Evolutionary conservation across 2,797 vertebrate genomes (phyloP).

Genomic region (Poeciliopsis paucimaculata): DNA sequence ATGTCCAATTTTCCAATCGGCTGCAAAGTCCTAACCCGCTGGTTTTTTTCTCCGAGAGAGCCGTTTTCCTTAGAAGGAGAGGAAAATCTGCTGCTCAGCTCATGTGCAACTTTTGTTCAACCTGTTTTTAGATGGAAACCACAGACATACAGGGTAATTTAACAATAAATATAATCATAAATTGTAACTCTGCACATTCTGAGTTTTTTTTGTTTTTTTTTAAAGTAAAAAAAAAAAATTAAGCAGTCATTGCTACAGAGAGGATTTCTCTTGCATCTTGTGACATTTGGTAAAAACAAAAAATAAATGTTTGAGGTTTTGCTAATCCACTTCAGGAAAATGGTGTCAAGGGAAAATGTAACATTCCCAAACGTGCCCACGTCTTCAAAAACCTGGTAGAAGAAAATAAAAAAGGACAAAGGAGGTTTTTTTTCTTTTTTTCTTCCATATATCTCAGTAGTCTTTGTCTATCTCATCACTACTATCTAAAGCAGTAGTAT

Average conservation of each 20-base stretch:
- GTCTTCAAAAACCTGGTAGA: not conserved
- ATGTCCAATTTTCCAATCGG: conserved; percentile 61
- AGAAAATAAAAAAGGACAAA: conserved; percentile 3
- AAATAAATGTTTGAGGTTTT: conserved; percentile 21
- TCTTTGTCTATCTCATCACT: conserved; percentile 18
- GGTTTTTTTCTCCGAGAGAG: not conserved
- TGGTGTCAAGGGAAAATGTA: conserved; percentile 28
- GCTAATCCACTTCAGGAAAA: conserved; percentile 17
- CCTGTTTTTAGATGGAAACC: not conserved
- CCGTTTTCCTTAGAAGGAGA: conserved; percentile 22
- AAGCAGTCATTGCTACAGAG: conserved; percentile 18
- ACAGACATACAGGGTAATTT: not conserved
- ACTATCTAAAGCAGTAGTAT: conserved; percentile 94
- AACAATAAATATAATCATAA: not conserved
- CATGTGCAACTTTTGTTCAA: conserved; percentile 5
- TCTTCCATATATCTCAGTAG: conserved; percentile 33
- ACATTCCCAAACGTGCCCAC: conserved; percentile 13
- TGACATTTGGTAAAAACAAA: conserved; percentile 24
- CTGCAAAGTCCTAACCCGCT: conserved; percentile 54
- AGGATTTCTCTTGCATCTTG: conserved; percentile 21
- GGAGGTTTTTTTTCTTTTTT: conserved; percentile 11
- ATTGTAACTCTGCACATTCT: not conserved
- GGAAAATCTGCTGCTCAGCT: conserved; percentile 10
- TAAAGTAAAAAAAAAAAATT: conserved; percentile 1
- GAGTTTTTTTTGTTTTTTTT: not conserved